Evolutionary conservation across 2,888 invertebrate species (phyloP).

Genomic region (Sminthurides aquaticus): DNA sequence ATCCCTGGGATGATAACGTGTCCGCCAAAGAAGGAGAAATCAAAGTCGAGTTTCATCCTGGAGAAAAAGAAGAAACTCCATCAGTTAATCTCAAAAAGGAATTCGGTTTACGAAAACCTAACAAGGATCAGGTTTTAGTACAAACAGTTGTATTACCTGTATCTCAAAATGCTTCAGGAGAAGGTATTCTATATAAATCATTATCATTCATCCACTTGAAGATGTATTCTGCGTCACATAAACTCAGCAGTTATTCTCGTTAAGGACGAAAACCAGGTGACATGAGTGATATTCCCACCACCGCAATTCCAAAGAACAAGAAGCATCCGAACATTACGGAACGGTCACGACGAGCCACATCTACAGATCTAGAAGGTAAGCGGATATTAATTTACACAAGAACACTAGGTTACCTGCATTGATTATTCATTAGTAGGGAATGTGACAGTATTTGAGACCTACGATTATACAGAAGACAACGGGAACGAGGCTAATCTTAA

Average conservation of each 20-base stretch:
- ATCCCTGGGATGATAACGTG: conserved; percentile 41
- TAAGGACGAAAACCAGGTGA: neutral
- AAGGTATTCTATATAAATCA: conserved; percentile 6
- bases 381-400: too few relatives aligned
- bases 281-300: too few relatives aligned
- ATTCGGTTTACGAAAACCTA: conserved; percentile 13
- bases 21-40: conserved; percentile 39
- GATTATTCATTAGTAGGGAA: too few relatives aligned
- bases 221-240: too few relatives aligned
- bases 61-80: conserved; percentile 13
- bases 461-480: conserved; percentile 1
- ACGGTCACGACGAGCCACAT: too few relatives aligned
- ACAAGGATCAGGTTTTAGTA: conserved; percentile 12
- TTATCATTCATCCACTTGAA: too few relatives aligned
- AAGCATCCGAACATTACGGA: too few relatives aligned
- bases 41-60: conserved; percentile 18
- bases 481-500: conserved; percentile 6
- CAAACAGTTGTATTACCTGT: conserved; percentile 11
- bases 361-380: too few relatives aligned
- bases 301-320: too few relatives aligned
- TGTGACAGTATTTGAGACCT: too few relatives aligned
- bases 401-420: too few relatives aligned
- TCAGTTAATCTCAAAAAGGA: conserved; percentile 7
- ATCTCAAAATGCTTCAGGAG: neutral
- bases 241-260: neutral